phyloP scores from a whole-genome alignment of 2,888 invertebrate species.

The Heliconius cydno region DNA sequence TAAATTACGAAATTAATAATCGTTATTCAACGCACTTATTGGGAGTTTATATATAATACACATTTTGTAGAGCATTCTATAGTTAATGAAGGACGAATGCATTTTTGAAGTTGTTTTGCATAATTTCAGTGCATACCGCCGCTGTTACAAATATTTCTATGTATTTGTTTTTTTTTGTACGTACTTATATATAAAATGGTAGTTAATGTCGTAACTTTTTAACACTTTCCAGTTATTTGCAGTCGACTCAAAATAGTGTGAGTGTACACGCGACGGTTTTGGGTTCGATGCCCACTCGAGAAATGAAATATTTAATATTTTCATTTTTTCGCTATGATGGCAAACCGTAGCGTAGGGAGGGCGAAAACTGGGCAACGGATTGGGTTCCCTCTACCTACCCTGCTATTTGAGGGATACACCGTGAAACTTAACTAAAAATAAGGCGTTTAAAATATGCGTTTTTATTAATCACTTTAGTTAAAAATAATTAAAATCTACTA shows the following conservation, averaged over 20 bases:
- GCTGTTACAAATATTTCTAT: neutral
- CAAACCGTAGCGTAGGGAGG: too few relatives aligned
- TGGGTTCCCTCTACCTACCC: too few relatives aligned
- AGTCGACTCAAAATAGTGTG: neutral
- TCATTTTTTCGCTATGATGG: too few relatives aligned
- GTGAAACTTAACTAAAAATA: neutral
- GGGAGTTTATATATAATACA: neutral
- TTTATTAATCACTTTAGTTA: neutral
- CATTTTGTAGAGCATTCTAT: neutral
- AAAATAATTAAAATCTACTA: conserved; percentile 6
- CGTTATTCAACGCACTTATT: neutral
- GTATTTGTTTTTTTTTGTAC: neutral
- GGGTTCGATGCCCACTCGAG: too few relatives aligned
- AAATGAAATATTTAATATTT: too few relatives aligned
- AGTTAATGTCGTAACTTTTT: neutral
- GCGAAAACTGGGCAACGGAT: too few relatives aligned
- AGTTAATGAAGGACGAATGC: neutral
- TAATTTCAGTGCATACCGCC: neutral
- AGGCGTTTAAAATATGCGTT: neutral
- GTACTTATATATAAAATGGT: neutral
- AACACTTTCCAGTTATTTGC: neutral
- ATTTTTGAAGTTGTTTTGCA: neutral
- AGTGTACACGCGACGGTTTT: too few relatives aligned
- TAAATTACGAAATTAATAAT: conserved; percentile 11
- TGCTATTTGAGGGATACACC: too few relatives aligned